These are phyloP conservation scores for Myzus persicae DNA, from an alignment of 1,140 invertebrate species.

Conservation along the genomic window DNA sequence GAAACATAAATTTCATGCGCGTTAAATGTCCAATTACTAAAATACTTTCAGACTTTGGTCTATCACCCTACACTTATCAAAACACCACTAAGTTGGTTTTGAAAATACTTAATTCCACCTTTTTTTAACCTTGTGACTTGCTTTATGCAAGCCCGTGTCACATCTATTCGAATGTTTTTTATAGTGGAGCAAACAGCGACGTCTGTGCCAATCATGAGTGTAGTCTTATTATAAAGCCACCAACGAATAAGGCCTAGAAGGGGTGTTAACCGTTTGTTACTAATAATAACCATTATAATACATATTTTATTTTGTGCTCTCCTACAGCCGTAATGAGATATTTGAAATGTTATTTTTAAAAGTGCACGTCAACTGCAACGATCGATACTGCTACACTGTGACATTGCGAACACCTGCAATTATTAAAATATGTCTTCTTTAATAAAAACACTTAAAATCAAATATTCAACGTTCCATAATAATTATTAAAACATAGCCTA, in stretches of 20 bases:
- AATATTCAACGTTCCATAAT: no score
- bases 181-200: background rate
- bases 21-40: background rate
- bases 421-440: no score
- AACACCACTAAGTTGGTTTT: background rate
- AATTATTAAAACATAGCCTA: no score
- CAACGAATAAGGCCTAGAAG: background rate
- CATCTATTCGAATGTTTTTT: background rate
- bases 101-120: background rate
- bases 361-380: background rate
- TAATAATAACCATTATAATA: background rate
- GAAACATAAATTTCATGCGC: background rate
- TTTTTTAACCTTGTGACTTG: background rate
- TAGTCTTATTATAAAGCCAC: background rate
- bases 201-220: background rate
- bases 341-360: background rate
- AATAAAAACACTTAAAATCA: no score
- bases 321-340: background rate
- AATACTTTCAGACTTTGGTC: background rate
- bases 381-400: background rate
- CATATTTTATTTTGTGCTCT: background rate
- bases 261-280: background rate
- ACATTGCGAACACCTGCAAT: no score
- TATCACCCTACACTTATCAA: background rate
- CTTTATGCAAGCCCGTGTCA: background rate